phyloP scores from a whole-genome alignment of 2,113 vertebrate genomes.

The Helogale parvula region DNA sequence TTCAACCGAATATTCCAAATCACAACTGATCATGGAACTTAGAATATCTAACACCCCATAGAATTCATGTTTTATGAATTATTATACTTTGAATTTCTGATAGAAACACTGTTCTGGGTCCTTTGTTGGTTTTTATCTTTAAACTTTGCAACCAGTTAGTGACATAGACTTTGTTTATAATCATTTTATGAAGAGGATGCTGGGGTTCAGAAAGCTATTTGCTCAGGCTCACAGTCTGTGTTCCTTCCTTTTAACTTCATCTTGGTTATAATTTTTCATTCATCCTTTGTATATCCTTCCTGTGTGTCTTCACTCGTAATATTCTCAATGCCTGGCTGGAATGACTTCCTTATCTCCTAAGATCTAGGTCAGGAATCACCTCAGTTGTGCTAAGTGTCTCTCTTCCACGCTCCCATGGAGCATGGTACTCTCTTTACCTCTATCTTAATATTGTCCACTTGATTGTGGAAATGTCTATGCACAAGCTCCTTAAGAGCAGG shows the following conservation, averaged over 20 bases:
- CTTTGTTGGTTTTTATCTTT: conserved; percentile 22
- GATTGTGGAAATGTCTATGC: neutral
- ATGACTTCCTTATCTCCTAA: neutral
- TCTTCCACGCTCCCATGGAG: neutral
- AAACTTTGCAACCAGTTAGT: neutral
- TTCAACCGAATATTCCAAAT: neutral
- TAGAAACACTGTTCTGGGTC: neutral
- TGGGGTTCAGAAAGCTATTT: neutral
- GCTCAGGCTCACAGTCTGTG: neutral
- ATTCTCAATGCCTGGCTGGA: neutral
- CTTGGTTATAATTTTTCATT: neutral
- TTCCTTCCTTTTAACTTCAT: neutral
- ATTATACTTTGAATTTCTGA: conserved; percentile 33
- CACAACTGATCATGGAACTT: neutral
- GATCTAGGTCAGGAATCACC: neutral
- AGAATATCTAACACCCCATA: neutral
- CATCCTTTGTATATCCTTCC: neutral
- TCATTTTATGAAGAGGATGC: neutral
- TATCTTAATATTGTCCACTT: neutral
- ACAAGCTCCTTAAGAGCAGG: neutral
- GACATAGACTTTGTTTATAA: neutral
- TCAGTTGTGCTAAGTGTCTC: neutral
- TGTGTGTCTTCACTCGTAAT: neutral
- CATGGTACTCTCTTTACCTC: neutral
- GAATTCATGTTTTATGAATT: neutral